Base-by-base conservation (phyloP, 2,888 invertebrate species). In the Eledone cirrhosa region DNA sequence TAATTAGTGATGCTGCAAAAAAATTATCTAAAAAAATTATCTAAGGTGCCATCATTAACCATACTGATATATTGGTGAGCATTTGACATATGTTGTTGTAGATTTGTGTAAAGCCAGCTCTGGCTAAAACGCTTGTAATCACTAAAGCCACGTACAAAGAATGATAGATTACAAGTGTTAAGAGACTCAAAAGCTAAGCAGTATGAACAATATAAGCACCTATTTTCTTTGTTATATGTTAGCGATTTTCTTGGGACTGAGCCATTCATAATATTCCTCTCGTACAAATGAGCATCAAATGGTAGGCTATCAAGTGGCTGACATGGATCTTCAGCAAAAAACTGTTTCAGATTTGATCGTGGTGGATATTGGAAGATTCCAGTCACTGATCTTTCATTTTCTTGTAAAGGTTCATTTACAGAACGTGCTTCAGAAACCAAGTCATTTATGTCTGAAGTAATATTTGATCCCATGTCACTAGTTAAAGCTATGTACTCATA, bases 1-100 rank as follows among this genome's bases (percentile, higher is more conserved):
- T 72, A n/a, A 27, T n/a, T 72, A 72, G 72, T 72, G 72, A 72
- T 72, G 29, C 72, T 72, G 72, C 72, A 72, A 72, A 72, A n/a
- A n/a, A n/a, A n/a, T n/a, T n/a, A n/a, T n/a, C n/a, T n/a, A n/a
- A n/a, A n/a, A n/a, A 7, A 72, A 2, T 72, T 13, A 27, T 27
- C 11, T 72, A 14, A 14, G 72, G 3, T 72, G 27, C 72, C 72
- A 27, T 24, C 72, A 27, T 72, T 72, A 72, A 72, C 72, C 27
- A 72, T 22, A 72, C n/a, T n/a, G n/a, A n/a, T n/a, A n/a, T 53
- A 72, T 31, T 72, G 72, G 8, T 29, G 72, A 72, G 11, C 31
- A 27, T 72, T 72, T 72, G 29, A 29, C 13, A 72, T 31, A 72
- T 72, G 53, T 53, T 53, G 53, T 53, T 53, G 53, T 53, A 1